Evolutionary conservation across 2,113 vertebrate species (phyloP).

Genomic region (Ammodytes marinus): DNA sequence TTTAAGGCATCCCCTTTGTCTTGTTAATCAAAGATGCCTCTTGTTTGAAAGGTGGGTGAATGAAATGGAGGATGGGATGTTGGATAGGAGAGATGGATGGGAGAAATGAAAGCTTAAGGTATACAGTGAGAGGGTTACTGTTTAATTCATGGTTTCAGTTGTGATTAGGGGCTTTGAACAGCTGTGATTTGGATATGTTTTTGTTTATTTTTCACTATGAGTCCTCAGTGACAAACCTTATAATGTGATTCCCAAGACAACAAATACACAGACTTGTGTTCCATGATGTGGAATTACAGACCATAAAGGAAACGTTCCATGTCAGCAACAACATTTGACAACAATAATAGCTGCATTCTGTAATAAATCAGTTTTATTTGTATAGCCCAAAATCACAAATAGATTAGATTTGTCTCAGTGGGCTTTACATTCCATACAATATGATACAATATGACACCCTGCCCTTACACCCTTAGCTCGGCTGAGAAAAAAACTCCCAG

Average conservation of each 20-base stretch:
- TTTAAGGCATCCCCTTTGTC: conserved; percentile 84
- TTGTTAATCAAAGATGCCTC: conserved; percentile 80
- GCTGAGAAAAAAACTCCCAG: no score
- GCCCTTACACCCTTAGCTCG: no score
- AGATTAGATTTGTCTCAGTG: no score
- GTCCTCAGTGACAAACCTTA: not conserved
- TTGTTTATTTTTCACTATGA: not conserved
- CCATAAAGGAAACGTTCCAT: conserved; percentile 33
- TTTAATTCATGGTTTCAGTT: conserved; percentile 73
- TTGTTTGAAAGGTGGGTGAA: conserved; percentile 80
- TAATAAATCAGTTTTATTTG: not conserved
- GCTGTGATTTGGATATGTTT: conserved; percentile 30
- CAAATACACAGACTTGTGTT: conserved; percentile 17
- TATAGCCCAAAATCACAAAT: no score
- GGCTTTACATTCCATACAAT: no score
- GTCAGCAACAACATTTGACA: conserved; percentile 7
- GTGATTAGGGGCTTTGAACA: conserved; percentile 54
- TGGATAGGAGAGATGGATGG: conserved; percentile 58
- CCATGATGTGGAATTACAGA: conserved; percentile 23
- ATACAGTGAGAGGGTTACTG: conserved; percentile 59
- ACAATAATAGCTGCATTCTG: conserved; percentile 19
- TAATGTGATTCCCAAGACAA: not conserved
- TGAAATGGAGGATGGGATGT: conserved; percentile 69
- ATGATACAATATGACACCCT: no score
- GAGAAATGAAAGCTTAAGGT: conserved; percentile 61